Evolutionary conservation across 2,888 invertebrate species (phyloP).

Genomic region (Scrobipalpa atriplicella): DNA sequence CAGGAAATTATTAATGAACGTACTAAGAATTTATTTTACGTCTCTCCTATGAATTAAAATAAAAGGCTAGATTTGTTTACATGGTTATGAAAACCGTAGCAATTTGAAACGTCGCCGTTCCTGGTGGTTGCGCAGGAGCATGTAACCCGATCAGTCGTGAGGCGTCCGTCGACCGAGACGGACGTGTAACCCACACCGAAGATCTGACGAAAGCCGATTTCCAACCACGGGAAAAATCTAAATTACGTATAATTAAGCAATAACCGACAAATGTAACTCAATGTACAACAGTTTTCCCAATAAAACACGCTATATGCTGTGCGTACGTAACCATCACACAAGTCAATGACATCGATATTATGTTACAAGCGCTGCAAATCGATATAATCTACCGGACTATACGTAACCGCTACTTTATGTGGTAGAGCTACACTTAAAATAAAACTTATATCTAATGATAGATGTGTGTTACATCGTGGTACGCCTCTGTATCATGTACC

Average conservation of each 20-base stretch:
- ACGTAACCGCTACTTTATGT: conserved; percentile 21
- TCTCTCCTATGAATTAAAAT: not conserved
- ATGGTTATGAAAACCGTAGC: not conserved
- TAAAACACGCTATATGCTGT: not conserved
- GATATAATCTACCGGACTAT: conserved; percentile 36
- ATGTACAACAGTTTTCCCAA: not conserved
- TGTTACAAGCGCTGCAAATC: conserved; percentile 53
- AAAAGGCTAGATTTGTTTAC: not conserved
- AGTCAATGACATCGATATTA: conserved; percentile 64
- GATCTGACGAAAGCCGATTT: conserved; percentile 60
- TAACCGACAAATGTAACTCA: not conserved
- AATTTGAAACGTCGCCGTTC: conserved; percentile 16
- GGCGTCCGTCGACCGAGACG: conserved; percentile 59
- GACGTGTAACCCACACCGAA: conserved; percentile 60
- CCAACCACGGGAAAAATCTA: conserved; percentile 52
- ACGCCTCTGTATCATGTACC: not conserved
- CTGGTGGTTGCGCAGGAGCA: conserved; percentile 41
- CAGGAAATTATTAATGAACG: not conserved
- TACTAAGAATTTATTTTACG: not conserved
- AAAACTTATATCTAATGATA: not conserved
- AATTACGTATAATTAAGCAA: not conserved
- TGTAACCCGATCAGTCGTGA: conserved; percentile 62
- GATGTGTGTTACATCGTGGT: not conserved
- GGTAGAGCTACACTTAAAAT: conserved; percentile 1
- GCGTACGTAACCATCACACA: conserved; percentile 25